Percentiles rank a stretch among this genome's conserved stretches.
phyloP scores from a whole-genome alignment of 2,888 invertebrate species.

The Acleris laterana region DNA sequence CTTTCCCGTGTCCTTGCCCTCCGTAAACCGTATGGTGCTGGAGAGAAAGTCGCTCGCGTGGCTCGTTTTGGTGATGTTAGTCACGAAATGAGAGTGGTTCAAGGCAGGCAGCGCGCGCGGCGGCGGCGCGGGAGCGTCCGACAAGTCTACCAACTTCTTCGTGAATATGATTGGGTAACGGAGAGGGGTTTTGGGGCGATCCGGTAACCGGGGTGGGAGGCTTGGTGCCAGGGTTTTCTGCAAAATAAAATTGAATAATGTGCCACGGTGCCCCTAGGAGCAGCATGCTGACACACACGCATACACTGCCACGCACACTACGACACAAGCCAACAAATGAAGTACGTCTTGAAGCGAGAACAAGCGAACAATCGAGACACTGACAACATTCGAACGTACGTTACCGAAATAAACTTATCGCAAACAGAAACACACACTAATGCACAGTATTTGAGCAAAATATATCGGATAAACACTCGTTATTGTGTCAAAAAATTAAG shows the following conservation, averaged over 20 bases:
- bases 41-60: constrained; percentile 68
- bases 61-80: constrained; percentile 73
- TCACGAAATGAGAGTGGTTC: constrained; percentile 67
- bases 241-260: constrained; percentile 78
- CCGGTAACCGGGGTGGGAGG: constrained; percentile 76
- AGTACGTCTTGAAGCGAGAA: constrained; percentile 23
- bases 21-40: constrained; percentile 77
- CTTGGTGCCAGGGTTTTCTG: constrained; percentile 79
- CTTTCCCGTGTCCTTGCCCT: constrained; percentile 70
- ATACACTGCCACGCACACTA: constrained; percentile 50
- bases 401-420: neutral
- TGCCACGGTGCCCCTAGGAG: constrained; percentile 75
- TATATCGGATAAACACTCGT: no score
- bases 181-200: constrained; percentile 72
- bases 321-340: constrained; percentile 13
- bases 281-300: constrained; percentile 59
- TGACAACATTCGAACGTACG: neutral
- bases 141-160: constrained; percentile 72
- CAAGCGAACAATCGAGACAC: constrained; percentile 20
- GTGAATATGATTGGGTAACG: constrained; percentile 78
- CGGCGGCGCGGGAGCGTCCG: constrained; percentile 74
- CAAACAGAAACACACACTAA: no score
- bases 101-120: constrained; percentile 62
- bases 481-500: no score
- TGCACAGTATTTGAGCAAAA: no score